These are phyloP conservation scores for Ischnura elegans DNA, from an alignment of 2,888 invertebrate genomes.

Conservation along the genomic window DNA sequence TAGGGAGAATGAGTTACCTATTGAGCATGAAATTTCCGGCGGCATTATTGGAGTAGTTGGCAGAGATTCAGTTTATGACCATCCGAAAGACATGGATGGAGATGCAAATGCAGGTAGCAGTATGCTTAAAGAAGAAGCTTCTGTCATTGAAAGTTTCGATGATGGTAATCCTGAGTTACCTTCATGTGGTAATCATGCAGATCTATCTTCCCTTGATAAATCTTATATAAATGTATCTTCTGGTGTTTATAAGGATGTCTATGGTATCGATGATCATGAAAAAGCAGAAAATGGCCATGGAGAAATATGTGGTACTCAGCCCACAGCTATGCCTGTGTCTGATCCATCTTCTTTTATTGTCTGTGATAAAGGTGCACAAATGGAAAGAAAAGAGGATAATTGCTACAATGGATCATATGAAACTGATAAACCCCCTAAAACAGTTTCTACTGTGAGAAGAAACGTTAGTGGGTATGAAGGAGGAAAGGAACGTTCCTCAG, in stretches of 20 bases:
- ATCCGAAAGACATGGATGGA: background rate
- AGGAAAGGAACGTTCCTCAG: background rate
- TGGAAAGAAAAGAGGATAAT: background rate
- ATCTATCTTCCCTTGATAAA: background rate
- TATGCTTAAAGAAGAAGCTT: background rate
- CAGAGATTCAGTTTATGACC: background rate
- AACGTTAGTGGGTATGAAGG: background rate
- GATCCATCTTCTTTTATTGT: background rate
- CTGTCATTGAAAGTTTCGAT: background rate
- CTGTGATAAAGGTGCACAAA: conserved; percentile 50
- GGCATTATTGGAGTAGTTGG: background rate
- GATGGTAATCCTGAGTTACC: background rate
- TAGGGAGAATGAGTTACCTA: background rate
- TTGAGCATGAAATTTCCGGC: background rate
- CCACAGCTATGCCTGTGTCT: background rate
- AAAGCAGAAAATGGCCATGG: background rate
- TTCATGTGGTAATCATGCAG: background rate
- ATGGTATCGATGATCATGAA: background rate
- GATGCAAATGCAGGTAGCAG: background rate
- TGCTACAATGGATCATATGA: background rate
- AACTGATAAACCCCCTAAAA: background rate
- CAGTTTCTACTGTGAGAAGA: background rate
- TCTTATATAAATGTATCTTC: background rate
- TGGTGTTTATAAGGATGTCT: background rate
- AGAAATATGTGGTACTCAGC: background rate